Percentiles rank a stretch among this genome's conserved stretches.
Conservation (phyloP, 1,140 invertebrate genomes). For the Probaryconus sp. region DNA sequence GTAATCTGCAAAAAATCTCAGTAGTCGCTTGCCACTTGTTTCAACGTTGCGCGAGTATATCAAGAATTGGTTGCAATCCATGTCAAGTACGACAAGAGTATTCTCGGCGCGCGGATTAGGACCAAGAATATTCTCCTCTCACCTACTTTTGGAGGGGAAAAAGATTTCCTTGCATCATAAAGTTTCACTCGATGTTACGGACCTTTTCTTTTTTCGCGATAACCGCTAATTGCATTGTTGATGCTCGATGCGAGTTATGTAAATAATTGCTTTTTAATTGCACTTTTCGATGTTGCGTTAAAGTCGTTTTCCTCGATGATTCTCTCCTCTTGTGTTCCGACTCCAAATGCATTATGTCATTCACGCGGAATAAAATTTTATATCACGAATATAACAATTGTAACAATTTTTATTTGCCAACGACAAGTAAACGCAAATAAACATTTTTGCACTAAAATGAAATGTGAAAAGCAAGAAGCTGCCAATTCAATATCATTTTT, state of each 20-base stretch:
- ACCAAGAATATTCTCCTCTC: constrained; percentile 51
- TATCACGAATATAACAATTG: too few relatives aligned
- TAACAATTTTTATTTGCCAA: too few relatives aligned
- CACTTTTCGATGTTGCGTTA: constrained; percentile 11
- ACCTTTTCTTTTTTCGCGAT: constrained; percentile 4
- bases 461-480: too few relatives aligned
- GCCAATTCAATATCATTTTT: too few relatives aligned
- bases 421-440: too few relatives aligned
- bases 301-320: too few relatives aligned
- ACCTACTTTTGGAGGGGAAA: constrained; percentile 33
- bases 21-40: constrained; percentile 22
- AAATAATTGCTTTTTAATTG: constrained; percentile 34
- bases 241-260: constrained; percentile 29
- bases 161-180: constrained; percentile 40
- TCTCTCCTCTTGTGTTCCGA: too few relatives aligned
- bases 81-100: constrained; percentile 57
- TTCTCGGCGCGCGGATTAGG: constrained; percentile 32
- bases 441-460: too few relatives aligned
- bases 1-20: constrained; percentile 24
- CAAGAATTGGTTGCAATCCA: constrained; percentile 44
- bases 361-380: too few relatives aligned
- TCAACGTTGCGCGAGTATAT: constrained; percentile 23
- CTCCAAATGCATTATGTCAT: too few relatives aligned
- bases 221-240: constrained; percentile 41
- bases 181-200: constrained; percentile 24